Conservation (phyloP, 2,888 invertebrate genomes). For the Tanypteryx hageni region DNA sequence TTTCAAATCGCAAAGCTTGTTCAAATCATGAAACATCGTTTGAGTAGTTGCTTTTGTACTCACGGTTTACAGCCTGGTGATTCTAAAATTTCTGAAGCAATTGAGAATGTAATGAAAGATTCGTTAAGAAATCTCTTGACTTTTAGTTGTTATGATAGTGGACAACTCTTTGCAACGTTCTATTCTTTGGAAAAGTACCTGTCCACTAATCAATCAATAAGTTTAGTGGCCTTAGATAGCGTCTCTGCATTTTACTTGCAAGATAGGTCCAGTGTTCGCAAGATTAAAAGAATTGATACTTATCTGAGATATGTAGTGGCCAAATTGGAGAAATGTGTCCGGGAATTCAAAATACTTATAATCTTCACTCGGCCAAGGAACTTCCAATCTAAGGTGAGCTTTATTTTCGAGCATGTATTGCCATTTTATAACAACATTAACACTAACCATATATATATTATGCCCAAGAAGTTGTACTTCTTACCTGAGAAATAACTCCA, state of each 20-base stretch:
- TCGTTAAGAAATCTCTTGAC: constrained; percentile 73
- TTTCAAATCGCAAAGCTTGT: constrained; percentile 74
- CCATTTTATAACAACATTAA: neutral
- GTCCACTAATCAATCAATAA: constrained; percentile 73
- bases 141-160: constrained; percentile 74
- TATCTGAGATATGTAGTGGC: constrained; percentile 74
- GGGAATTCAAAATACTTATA: neutral
- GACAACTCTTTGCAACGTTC: constrained; percentile 73
- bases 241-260: constrained; percentile 78
- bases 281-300: constrained; percentile 76
- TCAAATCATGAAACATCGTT: constrained; percentile 72
- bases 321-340: constrained; percentile 6
- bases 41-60: constrained; percentile 70
- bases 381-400: constrained; percentile 49
- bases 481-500: neutral
- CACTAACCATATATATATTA: neutral
- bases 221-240: constrained; percentile 76
- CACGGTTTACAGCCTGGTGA: constrained; percentile 65
- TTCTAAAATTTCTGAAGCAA: constrained; percentile 65
- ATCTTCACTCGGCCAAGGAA: constrained; percentile 23
- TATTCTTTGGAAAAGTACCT: constrained; percentile 74
- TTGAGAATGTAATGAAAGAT: constrained; percentile 70
- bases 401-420: too few relatives aligned
- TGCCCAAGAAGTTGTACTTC: neutral
- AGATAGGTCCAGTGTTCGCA: constrained; percentile 72